A percentile compares a stretch with the other conserved stretches of the same genome.
Evolutionary conservation across 2,888 invertebrate species (phyloP).

Genomic region (Tetranychus piercei): DNA sequence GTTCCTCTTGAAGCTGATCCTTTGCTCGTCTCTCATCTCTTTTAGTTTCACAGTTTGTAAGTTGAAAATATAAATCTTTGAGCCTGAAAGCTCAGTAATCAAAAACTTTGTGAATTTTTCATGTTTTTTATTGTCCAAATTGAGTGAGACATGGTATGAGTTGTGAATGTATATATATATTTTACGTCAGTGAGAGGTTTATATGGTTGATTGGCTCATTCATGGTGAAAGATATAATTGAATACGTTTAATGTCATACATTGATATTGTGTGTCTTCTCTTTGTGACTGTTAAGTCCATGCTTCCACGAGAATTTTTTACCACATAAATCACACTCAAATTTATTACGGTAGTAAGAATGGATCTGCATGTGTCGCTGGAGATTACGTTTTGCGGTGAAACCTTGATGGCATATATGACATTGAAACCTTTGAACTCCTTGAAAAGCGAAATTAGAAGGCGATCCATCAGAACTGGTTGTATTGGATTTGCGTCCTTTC

Average conservation of each 20-base stretch:
- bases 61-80: too few relatives aligned
- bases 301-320: slow-evolving; percentile 22
- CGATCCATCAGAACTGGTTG: slow-evolving; percentile 1
- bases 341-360: slow-evolving; percentile 17
- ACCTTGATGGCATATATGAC: slow-evolving; percentile 19
- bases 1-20: too few relatives aligned
- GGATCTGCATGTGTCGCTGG: slow-evolving; percentile 19
- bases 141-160: not conserved
- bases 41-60: too few relatives aligned
- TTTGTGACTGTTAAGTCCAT: slow-evolving; percentile 12
- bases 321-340: slow-evolving; percentile 21
- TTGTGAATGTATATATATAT: not conserved
- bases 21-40: too few relatives aligned
- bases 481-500: not conserved
- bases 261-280: slow-evolving; percentile 11
- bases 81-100: too few relatives aligned
- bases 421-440: slow-evolving; percentile 17
- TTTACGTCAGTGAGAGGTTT: not conserved
- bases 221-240: not conserved
- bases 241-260: slow-evolving; percentile 9
- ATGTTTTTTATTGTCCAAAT: not conserved
- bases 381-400: slow-evolving; percentile 19
- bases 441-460: slow-evolving; percentile 1
- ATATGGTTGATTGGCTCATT: not conserved
- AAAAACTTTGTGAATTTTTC: not conserved